Percentiles rank a stretch among this genome's conserved stretches.
phyloP scores from a whole-genome alignment of 2,797 vertebrate species.

The Danio tinwini region DNA sequence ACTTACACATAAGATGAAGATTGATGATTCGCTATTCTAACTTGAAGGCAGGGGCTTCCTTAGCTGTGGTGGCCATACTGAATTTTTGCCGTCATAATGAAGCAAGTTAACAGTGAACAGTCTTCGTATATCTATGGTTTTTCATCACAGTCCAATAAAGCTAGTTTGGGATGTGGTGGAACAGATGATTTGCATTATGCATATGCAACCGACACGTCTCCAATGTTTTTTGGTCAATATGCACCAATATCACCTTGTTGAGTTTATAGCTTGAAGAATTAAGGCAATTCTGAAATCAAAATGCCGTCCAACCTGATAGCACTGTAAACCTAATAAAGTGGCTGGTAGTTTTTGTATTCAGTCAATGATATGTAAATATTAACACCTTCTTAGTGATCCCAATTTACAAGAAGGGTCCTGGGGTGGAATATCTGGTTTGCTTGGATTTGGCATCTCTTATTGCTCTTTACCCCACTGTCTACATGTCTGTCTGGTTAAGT shows the following conservation, averaged over 20 bases:
- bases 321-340: not conserved
- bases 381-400: not conserved
- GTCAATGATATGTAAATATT: not conserved
- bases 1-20: too few relatives aligned
- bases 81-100: too few relatives aligned
- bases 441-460: constrained; percentile 55
- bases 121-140: not conserved
- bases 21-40: too few relatives aligned
- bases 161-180: not conserved
- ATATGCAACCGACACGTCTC: not conserved
- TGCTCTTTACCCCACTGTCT: constrained; percentile 59
- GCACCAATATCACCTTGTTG: not conserved
- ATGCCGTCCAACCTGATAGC: too few relatives aligned
- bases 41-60: too few relatives aligned
- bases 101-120: too few relatives aligned
- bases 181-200: not conserved
- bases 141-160: not conserved
- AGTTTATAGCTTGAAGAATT: not conserved
- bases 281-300: not conserved
- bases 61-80: too few relatives aligned
- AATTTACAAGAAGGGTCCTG: constrained; percentile 47
- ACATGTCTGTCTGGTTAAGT: constrained; percentile 50
- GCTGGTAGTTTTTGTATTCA: not conserved
- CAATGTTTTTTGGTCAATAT: not conserved
- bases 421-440: constrained; percentile 52